Evolutionary conservation across 2,888 invertebrate genomes (phyloP).

Genomic region (Dryadula phaetusa): DNA sequence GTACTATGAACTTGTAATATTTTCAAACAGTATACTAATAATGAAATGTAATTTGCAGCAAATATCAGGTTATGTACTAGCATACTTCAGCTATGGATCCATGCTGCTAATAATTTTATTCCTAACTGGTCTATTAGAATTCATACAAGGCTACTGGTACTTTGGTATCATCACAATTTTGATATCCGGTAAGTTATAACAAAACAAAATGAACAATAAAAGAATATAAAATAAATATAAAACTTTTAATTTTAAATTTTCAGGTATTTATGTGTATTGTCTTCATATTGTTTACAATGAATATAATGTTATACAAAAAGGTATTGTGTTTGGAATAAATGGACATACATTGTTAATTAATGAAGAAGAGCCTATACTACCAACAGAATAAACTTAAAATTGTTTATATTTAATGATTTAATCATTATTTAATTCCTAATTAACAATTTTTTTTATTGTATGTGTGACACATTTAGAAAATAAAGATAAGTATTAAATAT

Average conservation of each 20-base stretch:
- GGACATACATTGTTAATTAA: constrained; percentile 18
- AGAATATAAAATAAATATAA: background rate
- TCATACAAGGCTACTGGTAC: constrained; percentile 24
- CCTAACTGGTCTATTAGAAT: constrained; percentile 19
- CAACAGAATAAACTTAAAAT: background rate
- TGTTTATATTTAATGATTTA: too few species aligned
- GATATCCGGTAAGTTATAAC: constrained; percentile 15
- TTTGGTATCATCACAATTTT: background rate
- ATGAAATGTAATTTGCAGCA: constrained; percentile 7
- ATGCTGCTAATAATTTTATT: constrained; percentile 21
- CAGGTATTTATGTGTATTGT: constrained; percentile 12
- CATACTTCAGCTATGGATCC: constrained; percentile 27
- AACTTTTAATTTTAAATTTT: constrained; percentile 7
- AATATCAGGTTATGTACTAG: constrained; percentile 22
- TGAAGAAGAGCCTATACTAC: background rate
- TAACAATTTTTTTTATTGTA: background rate
- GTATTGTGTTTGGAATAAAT: background rate
- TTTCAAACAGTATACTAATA: background rate
- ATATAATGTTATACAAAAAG: constrained; percentile 23
- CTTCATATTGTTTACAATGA: constrained; percentile 14
- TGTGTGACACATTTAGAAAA: background rate
- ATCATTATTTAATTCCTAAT: background rate
- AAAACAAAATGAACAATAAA: background rate
- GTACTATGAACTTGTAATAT: background rate
- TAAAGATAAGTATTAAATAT: background rate